Base-by-base conservation (phyloP, 2,113 vertebrate genomes). In the Oostethus manadensis region DNA sequence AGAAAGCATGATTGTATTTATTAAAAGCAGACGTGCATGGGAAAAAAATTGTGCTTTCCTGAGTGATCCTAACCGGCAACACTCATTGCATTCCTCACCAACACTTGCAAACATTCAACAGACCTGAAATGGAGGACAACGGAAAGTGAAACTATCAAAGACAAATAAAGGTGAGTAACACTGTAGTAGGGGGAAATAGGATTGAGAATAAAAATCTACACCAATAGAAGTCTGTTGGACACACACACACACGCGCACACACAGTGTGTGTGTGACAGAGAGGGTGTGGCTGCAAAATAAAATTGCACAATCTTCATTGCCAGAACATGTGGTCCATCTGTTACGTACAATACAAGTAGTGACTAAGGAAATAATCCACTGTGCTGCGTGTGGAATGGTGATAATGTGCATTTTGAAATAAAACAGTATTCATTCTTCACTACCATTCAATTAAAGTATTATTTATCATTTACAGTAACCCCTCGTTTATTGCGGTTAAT, bases 181-280 rank as follows among this genome's bases (percentile, higher is more conserved):
- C 5, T 58, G 64, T 72, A 51, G 53, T 56, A 14, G 35, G 45
- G 60, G 38, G 38, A 50, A 48, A 70, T 68, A 65, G 65, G 60
- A 70, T 53, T 40, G 13, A 56, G 43, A 64, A 70, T 61, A 64
- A 8, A 66, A 78, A 51, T 51, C 8, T 44, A 66, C 47, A 59
- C 51, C 46, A 48, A 53, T 8, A 35, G 58, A 76, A 85, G 58
- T 4, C 64, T 50, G 77, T 84, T 81, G 78, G 58, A 55, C 72
- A 83, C 74, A 82, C 58, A 22, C 64, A 55, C 72, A 82, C 74
- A 81, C 38, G 1, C 38, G 4, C 38, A 42, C 38, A 13, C 38
- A 40, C 58, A 23, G 62, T 65, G 69, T 71, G 58, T 47, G 55
- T 55, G 48, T 40, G 58, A 6, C 29, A 48, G 43, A 57, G 40